Conservation (phyloP, 1,140 invertebrate genomes). For the Macrosteles quadrilineatus region DNA sequence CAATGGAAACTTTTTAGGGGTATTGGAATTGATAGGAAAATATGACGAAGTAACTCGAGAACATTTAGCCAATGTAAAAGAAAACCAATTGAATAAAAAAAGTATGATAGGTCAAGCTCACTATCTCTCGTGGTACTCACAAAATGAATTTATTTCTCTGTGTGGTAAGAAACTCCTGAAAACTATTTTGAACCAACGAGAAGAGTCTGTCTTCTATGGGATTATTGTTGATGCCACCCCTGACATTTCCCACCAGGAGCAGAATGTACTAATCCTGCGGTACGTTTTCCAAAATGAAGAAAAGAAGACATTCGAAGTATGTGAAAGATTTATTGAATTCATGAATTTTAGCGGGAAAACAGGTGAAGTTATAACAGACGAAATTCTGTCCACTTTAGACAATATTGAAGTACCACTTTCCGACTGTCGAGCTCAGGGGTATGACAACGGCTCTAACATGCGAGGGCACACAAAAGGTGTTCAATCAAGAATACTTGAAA, state of each 20-base stretch:
- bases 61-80: slow-evolving; percentile 13
- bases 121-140: slow-evolving; percentile 9
- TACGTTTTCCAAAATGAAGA: background rate
- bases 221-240: background rate
- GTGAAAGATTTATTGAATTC: no score
- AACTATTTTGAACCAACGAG: no score
- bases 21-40: slow-evolving; percentile 18
- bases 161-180: no score
- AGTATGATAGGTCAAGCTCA: slow-evolving; percentile 25
- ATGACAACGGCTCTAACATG: background rate
- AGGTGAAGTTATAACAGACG: background rate
- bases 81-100: slow-evolving; percentile 7
- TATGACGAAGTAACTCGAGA: slow-evolving; percentile 19
- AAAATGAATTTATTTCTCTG: no score
- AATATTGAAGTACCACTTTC: no score
- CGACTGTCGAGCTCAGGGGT: background rate
- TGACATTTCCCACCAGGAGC: background rate
- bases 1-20: slow-evolving; percentile 23
- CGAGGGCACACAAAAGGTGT: background rate
- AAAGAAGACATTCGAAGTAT: background rate
- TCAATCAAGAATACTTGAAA: slow-evolving; percentile 14
- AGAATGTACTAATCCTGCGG: background rate
- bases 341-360: background rate
- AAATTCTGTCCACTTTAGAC: no score
- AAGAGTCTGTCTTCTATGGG: no score